Conservation (phyloP, 2,888 invertebrate species). For the Lasioglossum lativentre region DNA sequence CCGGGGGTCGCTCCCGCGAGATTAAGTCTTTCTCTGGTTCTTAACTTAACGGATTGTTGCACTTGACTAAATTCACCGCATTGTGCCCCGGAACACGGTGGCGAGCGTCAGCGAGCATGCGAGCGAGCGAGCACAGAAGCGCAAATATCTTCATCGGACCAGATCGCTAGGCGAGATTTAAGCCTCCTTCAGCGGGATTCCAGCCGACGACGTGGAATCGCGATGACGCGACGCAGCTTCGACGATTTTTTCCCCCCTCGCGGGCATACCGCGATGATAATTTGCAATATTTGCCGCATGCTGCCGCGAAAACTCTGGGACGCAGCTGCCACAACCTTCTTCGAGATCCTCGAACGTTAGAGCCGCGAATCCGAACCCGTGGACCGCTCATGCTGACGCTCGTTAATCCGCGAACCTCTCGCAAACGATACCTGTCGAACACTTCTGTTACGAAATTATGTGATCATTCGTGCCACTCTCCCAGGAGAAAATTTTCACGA, state of each 20-base stretch:
- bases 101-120: not conserved
- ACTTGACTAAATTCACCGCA: constrained; percentile 58
- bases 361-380: not conserved
- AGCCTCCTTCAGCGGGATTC: constrained; percentile 68
- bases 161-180: constrained; percentile 60
- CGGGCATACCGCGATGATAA: constrained; percentile 19
- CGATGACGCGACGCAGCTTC: not conserved
- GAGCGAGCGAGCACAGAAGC: constrained; percentile 11
- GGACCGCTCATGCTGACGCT: constrained; percentile 30
- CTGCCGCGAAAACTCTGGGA: not conserved
- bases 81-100: constrained; percentile 42
- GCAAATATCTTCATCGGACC: constrained; percentile 64
- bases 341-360: not conserved
- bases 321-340: not conserved
- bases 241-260: constrained; percentile 4
- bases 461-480: not conserved
- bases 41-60: constrained; percentile 63
- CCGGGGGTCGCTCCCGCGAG: not conserved
- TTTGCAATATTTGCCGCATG: constrained; percentile 40
- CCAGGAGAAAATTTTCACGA: not conserved
- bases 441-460: constrained; percentile 3
- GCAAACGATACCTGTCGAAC: not conserved
- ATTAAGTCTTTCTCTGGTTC: constrained; percentile 44
- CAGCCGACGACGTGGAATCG: constrained; percentile 18
- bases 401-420: constrained; percentile 30